Evolutionary conservation across 2,797 vertebrate species (phyloP).

Genomic region (Balearica regulorum): DNA sequence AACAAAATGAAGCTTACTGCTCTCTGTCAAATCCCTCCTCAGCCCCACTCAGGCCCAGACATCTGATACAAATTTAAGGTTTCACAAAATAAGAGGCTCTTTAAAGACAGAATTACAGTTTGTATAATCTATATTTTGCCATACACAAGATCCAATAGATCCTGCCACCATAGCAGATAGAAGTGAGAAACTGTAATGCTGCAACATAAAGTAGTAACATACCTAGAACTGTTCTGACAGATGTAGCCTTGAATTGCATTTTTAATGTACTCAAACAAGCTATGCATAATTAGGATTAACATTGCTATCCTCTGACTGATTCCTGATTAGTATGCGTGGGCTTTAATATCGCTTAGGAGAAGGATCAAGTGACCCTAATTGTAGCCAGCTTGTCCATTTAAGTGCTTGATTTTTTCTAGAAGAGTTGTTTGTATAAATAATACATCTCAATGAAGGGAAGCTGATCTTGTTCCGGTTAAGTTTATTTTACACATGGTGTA

Average conservation of each 20-base stretch:
- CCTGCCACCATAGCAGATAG: not conserved
- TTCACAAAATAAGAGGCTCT: not conserved
- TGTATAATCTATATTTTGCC: not conserved
- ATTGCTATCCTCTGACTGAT: not conserved
- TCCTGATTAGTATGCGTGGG: not conserved
- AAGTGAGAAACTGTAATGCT: not conserved
- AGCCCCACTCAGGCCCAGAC: not conserved
- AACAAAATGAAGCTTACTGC: not conserved
- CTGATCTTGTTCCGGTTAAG: not conserved
- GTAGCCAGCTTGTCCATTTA: not conserved
- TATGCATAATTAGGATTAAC: slow-evolving; percentile 1
- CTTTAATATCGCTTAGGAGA: not conserved
- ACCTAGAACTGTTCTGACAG: not conserved
- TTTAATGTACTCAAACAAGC: not conserved
- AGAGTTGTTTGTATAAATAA: not conserved
- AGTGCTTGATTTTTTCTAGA: not conserved
- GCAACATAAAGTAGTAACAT: not conserved
- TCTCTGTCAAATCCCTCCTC: not conserved
- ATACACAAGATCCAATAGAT: not conserved
- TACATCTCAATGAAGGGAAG: not conserved
- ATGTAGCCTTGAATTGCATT: not conserved
- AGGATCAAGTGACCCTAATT: slow-evolving; percentile 10
- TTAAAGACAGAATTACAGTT: not conserved
- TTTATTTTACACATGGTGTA: not conserved
- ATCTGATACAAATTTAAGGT: not conserved